Conservation (phyloP, 2,113 vertebrate genomes). For the Haliaeetus leucogaster region DNA sequence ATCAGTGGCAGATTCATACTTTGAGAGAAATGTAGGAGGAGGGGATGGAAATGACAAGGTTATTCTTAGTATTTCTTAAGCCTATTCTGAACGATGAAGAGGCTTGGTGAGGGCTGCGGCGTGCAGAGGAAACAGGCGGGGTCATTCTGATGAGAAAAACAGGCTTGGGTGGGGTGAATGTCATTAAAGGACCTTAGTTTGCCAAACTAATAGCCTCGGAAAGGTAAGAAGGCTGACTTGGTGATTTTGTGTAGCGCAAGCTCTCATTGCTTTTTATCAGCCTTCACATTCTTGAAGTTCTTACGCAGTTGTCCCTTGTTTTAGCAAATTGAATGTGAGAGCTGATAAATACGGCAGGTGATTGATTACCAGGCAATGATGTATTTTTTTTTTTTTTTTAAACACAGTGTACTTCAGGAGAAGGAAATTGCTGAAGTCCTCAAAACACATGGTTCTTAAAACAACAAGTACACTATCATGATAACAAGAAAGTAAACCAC, state of each 20-base stretch:
- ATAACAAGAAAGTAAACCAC: not conserved
- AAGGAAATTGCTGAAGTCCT: not conserved
- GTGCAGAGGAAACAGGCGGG: constrained; percentile 48
- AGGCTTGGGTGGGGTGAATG: constrained; percentile 43
- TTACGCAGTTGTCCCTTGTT: not conserved
- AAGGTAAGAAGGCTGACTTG: constrained; percentile 8
- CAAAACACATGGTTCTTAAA: not conserved
- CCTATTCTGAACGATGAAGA: not conserved
- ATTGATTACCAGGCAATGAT: not conserved
- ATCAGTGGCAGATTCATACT: not conserved
- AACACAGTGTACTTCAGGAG: not conserved
- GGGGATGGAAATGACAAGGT: not conserved
- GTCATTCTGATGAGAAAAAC: constrained; percentile 58
- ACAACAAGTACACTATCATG: not conserved
- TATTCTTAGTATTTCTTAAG: constrained; percentile 36
- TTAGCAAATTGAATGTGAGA: not conserved
- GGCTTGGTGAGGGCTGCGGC: not conserved
- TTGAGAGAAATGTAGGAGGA: not conserved
- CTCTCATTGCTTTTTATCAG: not conserved
- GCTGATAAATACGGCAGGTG: not conserved
- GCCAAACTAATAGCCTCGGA: not conserved
- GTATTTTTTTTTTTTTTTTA: not conserved
- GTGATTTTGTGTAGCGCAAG: not conserved
- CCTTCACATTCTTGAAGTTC: not conserved
- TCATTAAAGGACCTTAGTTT: constrained; percentile 26